Percentiles rank a stretch among this genome's conserved stretches.
Conservation (phyloP, 2,113 vertebrate genomes). For the Onychorhynchus coronatus region DNA sequence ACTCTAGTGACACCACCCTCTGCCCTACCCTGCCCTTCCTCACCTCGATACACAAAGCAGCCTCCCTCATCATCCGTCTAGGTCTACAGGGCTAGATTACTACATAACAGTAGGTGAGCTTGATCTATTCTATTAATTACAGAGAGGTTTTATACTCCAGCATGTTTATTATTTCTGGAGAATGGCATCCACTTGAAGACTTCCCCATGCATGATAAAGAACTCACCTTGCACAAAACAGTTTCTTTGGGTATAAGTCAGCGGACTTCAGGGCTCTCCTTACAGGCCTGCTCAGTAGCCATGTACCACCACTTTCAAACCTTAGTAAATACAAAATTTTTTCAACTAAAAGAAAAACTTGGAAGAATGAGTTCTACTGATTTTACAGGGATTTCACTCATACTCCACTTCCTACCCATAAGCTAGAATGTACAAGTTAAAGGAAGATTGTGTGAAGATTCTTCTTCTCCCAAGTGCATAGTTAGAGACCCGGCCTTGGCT, state of each 20-base stretch:
- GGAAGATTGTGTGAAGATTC: neutral
- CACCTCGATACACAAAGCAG: neutral
- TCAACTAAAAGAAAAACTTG: neutral
- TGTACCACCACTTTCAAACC: neutral
- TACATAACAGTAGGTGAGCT: neutral
- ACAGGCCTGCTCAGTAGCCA: neutral
- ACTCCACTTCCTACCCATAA: neutral
- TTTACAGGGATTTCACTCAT: neutral
- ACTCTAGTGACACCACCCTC: neutral
- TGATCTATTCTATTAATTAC: neutral
- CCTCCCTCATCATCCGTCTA: neutral
- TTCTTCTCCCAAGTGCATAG: neutral
- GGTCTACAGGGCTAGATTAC: neutral
- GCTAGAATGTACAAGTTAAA: slow-evolving; percentile 16
- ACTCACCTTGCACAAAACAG: neutral
- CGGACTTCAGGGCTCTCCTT: neutral
- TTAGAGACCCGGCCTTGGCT: neutral
- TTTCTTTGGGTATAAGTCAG: neutral
- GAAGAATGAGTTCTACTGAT: neutral
- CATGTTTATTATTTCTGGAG: neutral
- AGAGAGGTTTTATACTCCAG: neutral
- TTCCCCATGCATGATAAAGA: neutral
- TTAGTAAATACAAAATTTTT: neutral
- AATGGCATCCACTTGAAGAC: neutral
- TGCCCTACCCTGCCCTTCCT: neutral